Base-by-base conservation (phyloP, 2,888 invertebrate species). In the Auanema freiburgensis region DNA sequence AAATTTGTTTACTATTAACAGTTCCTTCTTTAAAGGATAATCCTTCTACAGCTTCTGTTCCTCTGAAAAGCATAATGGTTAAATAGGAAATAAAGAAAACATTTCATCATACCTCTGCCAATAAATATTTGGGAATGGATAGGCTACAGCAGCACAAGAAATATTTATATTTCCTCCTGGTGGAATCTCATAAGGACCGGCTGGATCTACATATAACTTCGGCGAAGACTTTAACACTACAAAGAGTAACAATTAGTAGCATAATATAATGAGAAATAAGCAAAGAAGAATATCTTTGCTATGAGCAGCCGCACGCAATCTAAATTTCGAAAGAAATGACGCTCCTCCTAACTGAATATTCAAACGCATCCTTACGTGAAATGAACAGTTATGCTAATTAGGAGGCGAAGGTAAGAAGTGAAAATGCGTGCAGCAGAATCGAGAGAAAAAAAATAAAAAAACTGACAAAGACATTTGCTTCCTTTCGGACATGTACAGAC, bases 161-260 rank as follows among this genome's bases (percentile, higher is more conserved):
- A 82, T 79, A 56, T 82, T 82, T 58, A 82, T 72, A 46, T 74
- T 79, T 33, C 82, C 82, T 44, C 82, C 82, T 2, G 82, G 82
- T 18, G 78, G 71, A 11, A 80, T 76, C 57, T 80, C 73, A 44
- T 71, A 83, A 1, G 82, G 82, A 65, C 77, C 81, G 24, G 71
- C 66, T 11, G 82, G 82, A 33, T 82, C 72, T 51, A 82, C 67
- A 62, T 80, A 82, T 49, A 82, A 72, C 62, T 79, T 81, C 1
- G 82, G 82, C 16, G 76, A 69, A 23, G 80, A 81, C 33, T 72
- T 74, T 49, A 79, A 63, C 60, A 82, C 69, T 75, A 59, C 53
- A 75, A 58, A 40, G 8, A 18, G 18, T 51, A n/a, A 51, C 16
- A 51, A 51, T 51, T 11, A 12, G 11, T 43, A 43, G 43, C n/a